Percentiles rank a stretch among this genome's conserved stretches.
Evolutionary conservation across 1,140 invertebrate genomes (phyloP).

Genomic region (Dufourea novaeangliae): DNA sequence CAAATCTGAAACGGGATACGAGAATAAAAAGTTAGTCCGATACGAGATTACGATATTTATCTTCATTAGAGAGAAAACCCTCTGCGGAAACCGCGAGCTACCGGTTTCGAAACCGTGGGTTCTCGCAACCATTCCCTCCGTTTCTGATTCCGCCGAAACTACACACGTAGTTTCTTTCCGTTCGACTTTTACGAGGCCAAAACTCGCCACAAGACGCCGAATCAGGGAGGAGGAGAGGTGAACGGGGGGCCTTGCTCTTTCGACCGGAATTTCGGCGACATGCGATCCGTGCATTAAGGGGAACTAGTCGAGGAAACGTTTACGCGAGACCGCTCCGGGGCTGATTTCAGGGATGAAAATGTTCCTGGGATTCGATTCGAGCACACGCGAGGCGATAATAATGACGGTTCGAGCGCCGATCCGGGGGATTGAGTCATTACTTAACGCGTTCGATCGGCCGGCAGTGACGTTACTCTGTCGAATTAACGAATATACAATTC

Average conservation of each 20-base stretch:
- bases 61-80: constrained; percentile 23
- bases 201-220: too few relatives aligned
- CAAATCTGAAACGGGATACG: too few relatives aligned
- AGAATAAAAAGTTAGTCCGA: too few relatives aligned
- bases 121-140: neutral
- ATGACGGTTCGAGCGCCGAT: neutral
- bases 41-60: constrained; percentile 30
- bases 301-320: constrained; percentile 48
- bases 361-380: constrained; percentile 15
- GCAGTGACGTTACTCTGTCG: neutral
- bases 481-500: too few relatives aligned
- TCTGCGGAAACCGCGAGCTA: neutral
- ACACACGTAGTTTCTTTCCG: neutral
- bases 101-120: neutral
- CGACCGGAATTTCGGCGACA: constrained; percentile 66
- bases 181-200: too few relatives aligned
- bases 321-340: constrained; percentile 48
- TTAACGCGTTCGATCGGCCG: constrained; percentile 5
- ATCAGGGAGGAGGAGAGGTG: too few relatives aligned
- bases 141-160: neutral
- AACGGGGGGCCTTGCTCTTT: neutral
- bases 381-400: constrained; percentile 44
- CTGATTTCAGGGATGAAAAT: constrained; percentile 48
- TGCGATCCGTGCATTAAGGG: constrained; percentile 75
- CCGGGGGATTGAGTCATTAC: constrained; percentile 41